These are phyloP conservation scores for Mellilla xanthometata DNA, from an alignment of 2,888 invertebrate species.

Conservation along the genomic window DNA sequence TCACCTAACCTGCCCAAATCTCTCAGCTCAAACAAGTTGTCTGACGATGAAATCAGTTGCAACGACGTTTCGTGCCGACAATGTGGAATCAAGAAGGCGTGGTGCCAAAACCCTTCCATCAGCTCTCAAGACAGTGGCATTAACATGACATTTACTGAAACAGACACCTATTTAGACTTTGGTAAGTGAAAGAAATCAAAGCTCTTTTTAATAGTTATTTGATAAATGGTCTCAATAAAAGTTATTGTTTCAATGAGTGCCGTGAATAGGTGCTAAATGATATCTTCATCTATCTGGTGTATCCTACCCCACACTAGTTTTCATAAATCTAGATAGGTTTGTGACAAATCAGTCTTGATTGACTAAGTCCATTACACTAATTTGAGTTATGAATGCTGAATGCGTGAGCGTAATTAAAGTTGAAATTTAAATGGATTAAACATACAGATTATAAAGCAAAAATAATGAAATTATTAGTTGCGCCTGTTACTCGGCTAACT, in stretches of 20 bases:
- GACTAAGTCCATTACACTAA: constrained; percentile 1
- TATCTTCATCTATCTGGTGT: constrained; percentile 24
- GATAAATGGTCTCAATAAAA: not conserved
- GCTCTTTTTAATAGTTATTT: too few relatives aligned
- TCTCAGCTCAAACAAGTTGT: constrained; percentile 79
- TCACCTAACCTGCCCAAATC: constrained; percentile 77
- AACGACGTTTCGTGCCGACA: constrained; percentile 72
- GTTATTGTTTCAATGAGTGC: not conserved
- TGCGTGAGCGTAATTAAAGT: not conserved
- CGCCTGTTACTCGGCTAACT: too few relatives aligned
- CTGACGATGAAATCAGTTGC: constrained; percentile 82
- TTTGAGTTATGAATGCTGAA: not conserved
- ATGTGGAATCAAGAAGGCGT: constrained; percentile 78
- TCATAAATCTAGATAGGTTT: constrained; percentile 11
- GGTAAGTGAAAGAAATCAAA: constrained; percentile 49
- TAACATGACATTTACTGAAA: constrained; percentile 88
- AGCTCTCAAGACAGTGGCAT: constrained; percentile 91
- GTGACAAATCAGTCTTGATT: constrained; percentile 2
- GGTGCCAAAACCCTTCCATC: constrained; percentile 86
- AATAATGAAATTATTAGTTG: too few relatives aligned
- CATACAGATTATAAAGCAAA: too few relatives aligned
- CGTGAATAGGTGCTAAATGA: not conserved
- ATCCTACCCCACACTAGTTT: constrained; percentile 19
- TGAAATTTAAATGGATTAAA: too few relatives aligned
- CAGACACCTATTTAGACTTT: constrained; percentile 80